Evolutionary conservation across 2,797 vertebrate genomes (phyloP).

Genomic region (Steatocranus sp.): DNA sequence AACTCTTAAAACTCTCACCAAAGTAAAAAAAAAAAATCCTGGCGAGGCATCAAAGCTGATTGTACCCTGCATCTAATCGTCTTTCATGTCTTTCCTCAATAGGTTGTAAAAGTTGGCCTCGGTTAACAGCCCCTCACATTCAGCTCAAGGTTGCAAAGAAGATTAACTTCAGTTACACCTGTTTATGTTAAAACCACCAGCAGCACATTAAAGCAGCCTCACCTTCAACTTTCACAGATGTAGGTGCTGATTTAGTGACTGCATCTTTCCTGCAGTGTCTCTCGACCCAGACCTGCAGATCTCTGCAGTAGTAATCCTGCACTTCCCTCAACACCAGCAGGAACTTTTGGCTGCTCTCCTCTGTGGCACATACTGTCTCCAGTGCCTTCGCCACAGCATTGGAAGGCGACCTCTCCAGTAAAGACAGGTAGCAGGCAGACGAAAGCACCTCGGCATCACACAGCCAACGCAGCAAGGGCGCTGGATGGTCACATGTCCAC

Average conservation of each 20-base stretch:
- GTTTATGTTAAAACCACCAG: not conserved
- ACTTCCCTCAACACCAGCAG: conserved; percentile 62
- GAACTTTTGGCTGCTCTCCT: conserved; percentile 53
- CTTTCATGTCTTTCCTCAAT: accelerated
- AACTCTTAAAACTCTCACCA: not conserved
- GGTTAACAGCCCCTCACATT: not conserved
- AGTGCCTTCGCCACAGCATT: conserved; percentile 58
- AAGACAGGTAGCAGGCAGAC: conserved; percentile 39
- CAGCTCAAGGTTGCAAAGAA: not conserved
- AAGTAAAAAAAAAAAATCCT: not conserved
- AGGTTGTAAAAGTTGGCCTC: not conserved
- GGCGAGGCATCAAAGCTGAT: not conserved
- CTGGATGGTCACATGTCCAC: conserved; percentile 63
- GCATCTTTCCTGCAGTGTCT: conserved; percentile 5
- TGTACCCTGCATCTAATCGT: not conserved
- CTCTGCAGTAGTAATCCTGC: conserved; percentile 64
- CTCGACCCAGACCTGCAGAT: conserved; percentile 66
- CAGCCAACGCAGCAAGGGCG: conserved; percentile 64
- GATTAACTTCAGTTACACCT: not conserved
- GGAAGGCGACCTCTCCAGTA: conserved; percentile 60
- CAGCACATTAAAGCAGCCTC: not conserved
- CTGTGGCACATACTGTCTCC: conserved; percentile 45
- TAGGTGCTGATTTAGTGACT: not conserved
- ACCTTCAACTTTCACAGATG: conserved; percentile 25
- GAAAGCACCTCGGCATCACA: conserved; percentile 51